Evolutionary conservation across 2,797 vertebrate genomes (phyloP).

Genomic region (Sparidentex hasta): DNA sequence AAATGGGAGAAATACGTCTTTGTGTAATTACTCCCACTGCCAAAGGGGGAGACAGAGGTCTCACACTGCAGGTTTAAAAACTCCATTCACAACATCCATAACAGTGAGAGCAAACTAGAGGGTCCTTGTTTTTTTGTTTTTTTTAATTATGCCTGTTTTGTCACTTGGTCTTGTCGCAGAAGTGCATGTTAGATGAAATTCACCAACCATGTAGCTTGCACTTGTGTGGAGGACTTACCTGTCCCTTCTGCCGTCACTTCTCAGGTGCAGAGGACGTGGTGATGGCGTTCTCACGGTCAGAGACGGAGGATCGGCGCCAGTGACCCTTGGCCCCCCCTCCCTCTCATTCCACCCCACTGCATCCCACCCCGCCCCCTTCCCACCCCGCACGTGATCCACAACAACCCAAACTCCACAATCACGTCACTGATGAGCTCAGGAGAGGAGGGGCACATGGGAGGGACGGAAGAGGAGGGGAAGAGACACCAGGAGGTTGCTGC

Average conservation of each 20-base stretch:
- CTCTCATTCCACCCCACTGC: conserved; percentile 24
- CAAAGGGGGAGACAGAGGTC: too few relatives aligned
- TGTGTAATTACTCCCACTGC: too few relatives aligned
- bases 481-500: conserved; percentile 51
- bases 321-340: conserved; percentile 80
- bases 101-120: neutral
- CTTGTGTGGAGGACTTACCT: neutral
- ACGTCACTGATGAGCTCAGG: conserved; percentile 80
- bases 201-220: neutral
- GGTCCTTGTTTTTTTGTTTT: neutral
- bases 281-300: conserved; percentile 99
- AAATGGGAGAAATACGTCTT: too few relatives aligned
- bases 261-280: conserved; percentile 98
- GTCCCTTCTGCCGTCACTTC: conserved; percentile 7
- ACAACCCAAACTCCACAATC: conserved; percentile 64
- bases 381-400: conserved; percentile 58
- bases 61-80: neutral
- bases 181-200: neutral
- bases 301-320: conserved; percentile 97
- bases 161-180: neutral
- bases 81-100: neutral
- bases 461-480: conserved; percentile 61
- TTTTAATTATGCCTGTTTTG: neutral
- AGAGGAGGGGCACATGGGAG: conserved; percentile 62
- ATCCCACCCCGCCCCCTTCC: conserved; percentile 23